These are phyloP conservation scores for Hanleya hanleyi DNA, from an alignment of 2,888 invertebrate genomes.

Conservation along the genomic window DNA sequence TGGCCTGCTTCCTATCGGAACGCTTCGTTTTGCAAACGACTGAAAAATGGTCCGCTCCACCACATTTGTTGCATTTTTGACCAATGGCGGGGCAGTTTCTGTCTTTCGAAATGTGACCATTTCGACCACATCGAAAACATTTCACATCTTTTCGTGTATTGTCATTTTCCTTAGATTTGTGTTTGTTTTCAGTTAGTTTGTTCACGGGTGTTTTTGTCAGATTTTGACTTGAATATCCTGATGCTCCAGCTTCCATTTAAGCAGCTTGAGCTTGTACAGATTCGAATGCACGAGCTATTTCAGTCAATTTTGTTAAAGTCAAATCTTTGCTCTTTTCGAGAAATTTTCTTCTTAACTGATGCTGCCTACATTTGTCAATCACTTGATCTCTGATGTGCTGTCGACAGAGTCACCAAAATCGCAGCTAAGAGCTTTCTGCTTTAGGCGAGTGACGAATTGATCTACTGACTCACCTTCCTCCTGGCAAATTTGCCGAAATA, in stretches of 20 bases:
- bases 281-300: constrained; percentile 23
- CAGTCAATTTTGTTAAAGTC: constrained; percentile 18
- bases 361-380: constrained; percentile 26
- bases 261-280: not conserved
- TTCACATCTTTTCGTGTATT: too few species aligned
- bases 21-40: too few species aligned
- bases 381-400: constrained; percentile 35
- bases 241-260: not conserved
- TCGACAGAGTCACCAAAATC: constrained; percentile 27
- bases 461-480: constrained; percentile 24
- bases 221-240: not conserved
- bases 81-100: constrained; percentile 13
- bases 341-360: constrained; percentile 25
- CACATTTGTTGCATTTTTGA: too few species aligned
- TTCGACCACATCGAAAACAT: not conserved
- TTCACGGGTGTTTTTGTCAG: too few species aligned
- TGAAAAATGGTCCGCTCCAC: too few species aligned
- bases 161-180: too few species aligned
- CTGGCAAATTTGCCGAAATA: constrained; percentile 28
- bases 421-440: constrained; percentile 28
- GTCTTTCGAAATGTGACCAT: not conserved
- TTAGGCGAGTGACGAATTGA: constrained; percentile 29
- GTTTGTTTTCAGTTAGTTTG: too few species aligned
- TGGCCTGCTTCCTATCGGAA: too few species aligned
- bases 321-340: constrained; percentile 26